phyloP scores from a whole-genome alignment of 2,888 invertebrate genomes.

The Cheilosia impressa region DNA sequence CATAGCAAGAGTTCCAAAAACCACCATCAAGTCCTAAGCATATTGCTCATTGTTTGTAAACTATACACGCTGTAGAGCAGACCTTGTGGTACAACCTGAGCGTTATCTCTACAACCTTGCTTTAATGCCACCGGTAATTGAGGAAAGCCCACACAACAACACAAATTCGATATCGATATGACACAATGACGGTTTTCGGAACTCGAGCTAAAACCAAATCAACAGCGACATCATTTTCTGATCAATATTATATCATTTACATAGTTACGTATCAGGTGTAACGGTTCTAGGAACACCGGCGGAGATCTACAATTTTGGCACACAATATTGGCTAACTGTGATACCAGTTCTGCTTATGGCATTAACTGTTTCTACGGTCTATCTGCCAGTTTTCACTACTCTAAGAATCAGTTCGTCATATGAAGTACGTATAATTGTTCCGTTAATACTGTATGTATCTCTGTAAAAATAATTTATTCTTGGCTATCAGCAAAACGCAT shows the following conservation, averaged over 20 bases:
- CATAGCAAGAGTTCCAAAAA: constrained; percentile 51
- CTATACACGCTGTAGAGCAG: too few species aligned
- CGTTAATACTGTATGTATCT: constrained; percentile 19
- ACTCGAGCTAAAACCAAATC: constrained; percentile 8
- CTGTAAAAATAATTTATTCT: constrained; percentile 30
- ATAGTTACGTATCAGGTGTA: constrained; percentile 93
- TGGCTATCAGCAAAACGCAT: constrained; percentile 32
- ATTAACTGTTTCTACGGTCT: constrained; percentile 87
- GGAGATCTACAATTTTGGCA: constrained; percentile 94
- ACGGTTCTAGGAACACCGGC: constrained; percentile 94
- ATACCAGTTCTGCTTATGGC: constrained; percentile 89
- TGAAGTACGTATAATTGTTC: constrained; percentile 86
- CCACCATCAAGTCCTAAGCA: background rate
- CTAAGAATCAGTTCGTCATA: constrained; percentile 92
- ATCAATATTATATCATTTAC: constrained; percentile 62
- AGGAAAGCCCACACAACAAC: too few species aligned
- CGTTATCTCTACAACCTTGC: too few species aligned
- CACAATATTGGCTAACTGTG: constrained; percentile 91
- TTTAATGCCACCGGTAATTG: too few species aligned
- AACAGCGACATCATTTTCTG: background rate
- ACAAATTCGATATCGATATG: background rate
- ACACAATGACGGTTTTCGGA: constrained; percentile 26
- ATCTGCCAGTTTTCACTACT: constrained; percentile 91
- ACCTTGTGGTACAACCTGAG: background rate
- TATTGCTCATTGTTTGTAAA: too few species aligned